Evolutionary conservation across 2,113 vertebrate species (phyloP).

Genomic region (Hymenochirus boettgeri): DNA sequence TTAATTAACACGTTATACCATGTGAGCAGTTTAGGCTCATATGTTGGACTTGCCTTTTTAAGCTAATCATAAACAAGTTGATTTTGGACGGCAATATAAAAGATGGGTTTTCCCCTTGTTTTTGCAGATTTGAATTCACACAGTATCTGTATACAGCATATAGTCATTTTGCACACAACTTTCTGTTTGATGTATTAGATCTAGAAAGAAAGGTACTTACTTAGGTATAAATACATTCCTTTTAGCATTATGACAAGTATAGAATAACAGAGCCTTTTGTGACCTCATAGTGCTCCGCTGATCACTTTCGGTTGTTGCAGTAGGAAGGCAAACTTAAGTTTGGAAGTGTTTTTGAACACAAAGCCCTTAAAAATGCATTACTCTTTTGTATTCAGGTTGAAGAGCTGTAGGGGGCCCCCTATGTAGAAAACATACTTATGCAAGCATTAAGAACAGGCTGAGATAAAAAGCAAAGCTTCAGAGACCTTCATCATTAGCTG

Average conservation of each 20-base stretch:
- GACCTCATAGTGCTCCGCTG: slow-evolving; percentile 67
- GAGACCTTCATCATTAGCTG: slow-evolving; percentile 83
- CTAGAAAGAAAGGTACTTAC: slow-evolving; percentile 58
- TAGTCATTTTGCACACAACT: neutral
- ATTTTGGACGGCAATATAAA: too few relatives aligned
- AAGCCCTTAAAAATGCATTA: slow-evolving; percentile 72
- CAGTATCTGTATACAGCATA: too few relatives aligned
- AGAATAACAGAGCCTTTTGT: slow-evolving; percentile 65
- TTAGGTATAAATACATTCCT: slow-evolving; percentile 74
- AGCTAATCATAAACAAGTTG: too few relatives aligned
- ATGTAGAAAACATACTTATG: slow-evolving; percentile 73
- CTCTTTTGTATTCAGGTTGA: slow-evolving; percentile 72
- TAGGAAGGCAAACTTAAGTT: slow-evolving; percentile 73
- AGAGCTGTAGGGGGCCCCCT: slow-evolving; percentile 67
- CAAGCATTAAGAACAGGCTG: slow-evolving; percentile 78
- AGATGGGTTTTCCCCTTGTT: too few relatives aligned
- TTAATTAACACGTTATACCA: too few relatives aligned
- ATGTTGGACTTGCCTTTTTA: too few relatives aligned
- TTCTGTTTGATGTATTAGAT: too few relatives aligned
- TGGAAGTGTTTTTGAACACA: slow-evolving; percentile 73
- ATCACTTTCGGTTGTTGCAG: slow-evolving; percentile 72
- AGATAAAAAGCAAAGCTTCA: slow-evolving; percentile 80
- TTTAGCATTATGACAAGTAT: slow-evolving; percentile 70
- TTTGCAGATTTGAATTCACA: too few relatives aligned
- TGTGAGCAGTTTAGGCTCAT: too few relatives aligned